Evolutionary conservation across 2,113 vertebrate species (phyloP).

Genomic region (Chaetops frenatus): DNA sequence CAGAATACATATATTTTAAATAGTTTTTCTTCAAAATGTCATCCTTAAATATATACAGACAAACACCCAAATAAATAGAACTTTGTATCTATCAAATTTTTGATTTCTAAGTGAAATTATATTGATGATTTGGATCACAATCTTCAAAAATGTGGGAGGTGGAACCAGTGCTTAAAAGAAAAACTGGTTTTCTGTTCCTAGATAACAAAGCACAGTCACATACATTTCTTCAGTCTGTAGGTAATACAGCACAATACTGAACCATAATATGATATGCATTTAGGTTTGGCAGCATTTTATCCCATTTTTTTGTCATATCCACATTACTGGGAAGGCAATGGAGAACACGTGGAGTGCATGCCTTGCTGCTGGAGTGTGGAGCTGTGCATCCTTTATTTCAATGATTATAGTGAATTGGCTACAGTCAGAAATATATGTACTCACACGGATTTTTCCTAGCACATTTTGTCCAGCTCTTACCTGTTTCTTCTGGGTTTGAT

Average conservation of each 20-base stretch:
- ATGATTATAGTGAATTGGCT: neutral
- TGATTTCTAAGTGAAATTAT: neutral
- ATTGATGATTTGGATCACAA: neutral
- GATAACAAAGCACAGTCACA: neutral
- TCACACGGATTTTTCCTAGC: neutral
- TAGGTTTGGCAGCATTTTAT: neutral
- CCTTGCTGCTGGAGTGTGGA: neutral
- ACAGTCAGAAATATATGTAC: neutral
- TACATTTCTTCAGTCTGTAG: neutral
- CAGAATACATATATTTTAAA: neutral
- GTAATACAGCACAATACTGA: neutral
- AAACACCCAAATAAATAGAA: neutral
- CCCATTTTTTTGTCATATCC: neutral
- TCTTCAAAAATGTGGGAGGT: neutral
- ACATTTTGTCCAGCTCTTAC: neutral
- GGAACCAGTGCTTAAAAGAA: neutral
- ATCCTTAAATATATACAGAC: neutral
- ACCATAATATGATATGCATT: neutral
- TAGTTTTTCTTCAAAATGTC: neutral
- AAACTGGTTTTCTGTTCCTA: neutral
- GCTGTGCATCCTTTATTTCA: neutral
- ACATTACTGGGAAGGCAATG: neutral
- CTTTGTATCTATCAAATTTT: neutral
- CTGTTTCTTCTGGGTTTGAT: constrained; percentile 15
- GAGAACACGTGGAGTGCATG: neutral